Percentiles rank a stretch among this genome's conserved stretches.
Evolutionary conservation across 2,797 vertebrate species (phyloP).

Genomic region (Tenualosa thibaudeaui): DNA sequence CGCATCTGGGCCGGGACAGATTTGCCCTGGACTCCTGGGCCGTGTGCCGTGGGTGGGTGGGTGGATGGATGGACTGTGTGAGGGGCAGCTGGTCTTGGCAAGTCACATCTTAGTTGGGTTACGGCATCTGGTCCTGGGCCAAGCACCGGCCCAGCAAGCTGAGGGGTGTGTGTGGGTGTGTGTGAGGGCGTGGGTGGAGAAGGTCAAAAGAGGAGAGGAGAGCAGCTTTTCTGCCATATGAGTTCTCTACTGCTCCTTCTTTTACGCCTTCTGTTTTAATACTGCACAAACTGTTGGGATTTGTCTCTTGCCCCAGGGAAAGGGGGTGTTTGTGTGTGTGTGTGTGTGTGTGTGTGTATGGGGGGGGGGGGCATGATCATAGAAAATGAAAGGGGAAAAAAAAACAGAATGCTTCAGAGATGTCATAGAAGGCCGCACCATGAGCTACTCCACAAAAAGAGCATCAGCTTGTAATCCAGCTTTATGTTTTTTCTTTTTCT

Average conservation of each 20-base stretch:
- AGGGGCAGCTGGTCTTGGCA: constrained; percentile 11
- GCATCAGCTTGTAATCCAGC: constrained; percentile 69
- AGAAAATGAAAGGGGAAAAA: background rate
- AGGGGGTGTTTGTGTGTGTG: background rate
- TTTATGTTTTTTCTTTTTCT: constrained; percentile 44
- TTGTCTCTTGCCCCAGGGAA: constrained; percentile 45
- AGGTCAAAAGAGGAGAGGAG: constrained; percentile 15
- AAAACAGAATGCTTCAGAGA: constrained; percentile 21
- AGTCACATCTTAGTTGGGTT: background rate
- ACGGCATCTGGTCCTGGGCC: constrained; percentile 8
- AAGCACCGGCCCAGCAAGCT: background rate
- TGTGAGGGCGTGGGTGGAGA: background rate
- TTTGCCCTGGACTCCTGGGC: background rate
- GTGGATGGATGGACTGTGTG: background rate
- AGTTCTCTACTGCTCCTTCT: constrained; percentile 46
- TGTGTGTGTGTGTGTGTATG: background rate
- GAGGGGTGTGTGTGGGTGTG: background rate
- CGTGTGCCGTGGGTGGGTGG: background rate
- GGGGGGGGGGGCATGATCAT: background rate
- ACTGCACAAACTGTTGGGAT: constrained; percentile 58
- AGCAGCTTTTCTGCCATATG: constrained; percentile 64
- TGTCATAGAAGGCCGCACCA: constrained; percentile 57
- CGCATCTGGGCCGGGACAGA: background rate
- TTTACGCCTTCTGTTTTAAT: constrained; percentile 57
- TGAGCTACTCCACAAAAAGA: constrained; percentile 65